Conservation (phyloP, 2,113 vertebrate genomes). For the Upupa epops region DNA sequence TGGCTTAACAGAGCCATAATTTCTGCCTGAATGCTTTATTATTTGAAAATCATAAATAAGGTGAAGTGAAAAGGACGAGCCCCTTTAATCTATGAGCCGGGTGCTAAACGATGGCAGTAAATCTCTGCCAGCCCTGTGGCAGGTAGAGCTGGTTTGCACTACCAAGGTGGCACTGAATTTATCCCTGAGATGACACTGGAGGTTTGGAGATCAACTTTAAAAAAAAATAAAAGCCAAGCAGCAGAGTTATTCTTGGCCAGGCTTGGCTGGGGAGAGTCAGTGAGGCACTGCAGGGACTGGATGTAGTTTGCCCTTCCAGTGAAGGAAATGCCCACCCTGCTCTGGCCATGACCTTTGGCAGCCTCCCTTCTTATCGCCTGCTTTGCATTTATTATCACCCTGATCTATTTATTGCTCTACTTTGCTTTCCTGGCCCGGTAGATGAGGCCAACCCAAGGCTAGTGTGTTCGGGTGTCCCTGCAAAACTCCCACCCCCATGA, state of each 20-base stretch:
- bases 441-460: neutral
- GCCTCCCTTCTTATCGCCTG: neutral
- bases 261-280: neutral
- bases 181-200: neutral
- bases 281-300: neutral
- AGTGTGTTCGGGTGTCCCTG: neutral
- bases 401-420: slow-evolving; percentile 9
- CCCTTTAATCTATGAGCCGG: slow-evolving; percentile 44
- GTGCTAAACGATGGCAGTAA: slow-evolving; percentile 38
- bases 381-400: neutral
- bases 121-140: neutral
- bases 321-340: neutral
- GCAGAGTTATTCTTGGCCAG: neutral
- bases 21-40: slow-evolving; percentile 55
- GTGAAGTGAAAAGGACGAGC: slow-evolving; percentile 56
- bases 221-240: neutral
- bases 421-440: neutral
- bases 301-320: rapidly evolving
- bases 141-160: slow-evolving; percentile 20
- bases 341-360: neutral
- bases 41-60: slow-evolving; percentile 59
- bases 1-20: slow-evolving; percentile 33
- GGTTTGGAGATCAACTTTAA: neutral
- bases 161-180: slow-evolving; percentile 6
- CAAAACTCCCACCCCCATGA: neutral